Conservation (phyloP, 2,797 vertebrate genomes). For the Hirundo rustica region DNA sequence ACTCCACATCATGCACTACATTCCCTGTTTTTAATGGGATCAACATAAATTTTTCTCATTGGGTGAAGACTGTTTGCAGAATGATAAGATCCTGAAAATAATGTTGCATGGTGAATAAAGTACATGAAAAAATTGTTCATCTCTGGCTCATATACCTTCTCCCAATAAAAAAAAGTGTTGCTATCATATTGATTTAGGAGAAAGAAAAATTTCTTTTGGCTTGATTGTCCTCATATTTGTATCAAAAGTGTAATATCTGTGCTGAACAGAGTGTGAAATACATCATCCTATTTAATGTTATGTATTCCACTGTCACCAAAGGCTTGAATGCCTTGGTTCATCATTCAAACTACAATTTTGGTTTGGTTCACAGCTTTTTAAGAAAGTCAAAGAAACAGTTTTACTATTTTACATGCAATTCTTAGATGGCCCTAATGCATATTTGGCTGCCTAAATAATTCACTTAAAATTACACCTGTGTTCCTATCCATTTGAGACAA, state of each 20-base stretch:
- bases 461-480: background rate
- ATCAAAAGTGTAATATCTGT: background rate
- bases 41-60: background rate
- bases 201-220: background rate
- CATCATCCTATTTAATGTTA: background rate
- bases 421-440: background rate
- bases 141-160: background rate
- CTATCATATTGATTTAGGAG: background rate
- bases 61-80: background rate
- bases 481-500: background rate
- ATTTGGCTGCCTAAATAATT: background rate
- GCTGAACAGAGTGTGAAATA: background rate
- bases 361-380: background rate
- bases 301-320: background rate
- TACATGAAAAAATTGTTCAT: background rate
- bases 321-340: background rate
- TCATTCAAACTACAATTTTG: constrained; percentile 5
- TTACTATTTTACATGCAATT: background rate
- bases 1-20: background rate
- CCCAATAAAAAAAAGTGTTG: background rate
- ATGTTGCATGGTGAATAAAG: background rate
- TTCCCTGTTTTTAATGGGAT: background rate
- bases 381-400: background rate
- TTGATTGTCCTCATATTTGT: background rate
- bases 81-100: background rate